Evolutionary conservation across 2,797 vertebrate genomes (phyloP).

Genomic region (Gouania willdenowi): DNA sequence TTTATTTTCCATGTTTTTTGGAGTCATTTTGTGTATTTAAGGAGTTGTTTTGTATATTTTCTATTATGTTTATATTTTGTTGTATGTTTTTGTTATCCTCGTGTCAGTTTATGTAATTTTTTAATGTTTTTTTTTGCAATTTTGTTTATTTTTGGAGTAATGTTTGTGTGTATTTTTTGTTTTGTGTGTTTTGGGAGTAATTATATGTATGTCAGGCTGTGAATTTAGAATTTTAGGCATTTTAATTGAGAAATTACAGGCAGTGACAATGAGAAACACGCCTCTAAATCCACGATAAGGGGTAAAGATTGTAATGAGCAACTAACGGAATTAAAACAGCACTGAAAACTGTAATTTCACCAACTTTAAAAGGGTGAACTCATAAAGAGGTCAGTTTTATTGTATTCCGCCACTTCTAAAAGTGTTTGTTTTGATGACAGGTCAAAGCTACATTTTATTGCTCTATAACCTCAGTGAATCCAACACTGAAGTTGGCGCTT

Average conservation of each 20-base stretch:
- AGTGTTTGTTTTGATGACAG: constrained; percentile 24
- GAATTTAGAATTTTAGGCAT: constrained; percentile 20
- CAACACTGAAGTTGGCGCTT: no score
- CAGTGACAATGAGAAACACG: constrained; percentile 12
- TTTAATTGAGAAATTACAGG: constrained; percentile 21
- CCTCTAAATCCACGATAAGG: not conserved
- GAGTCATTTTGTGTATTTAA: no score
- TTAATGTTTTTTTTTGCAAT: no score
- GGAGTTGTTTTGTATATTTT: no score
- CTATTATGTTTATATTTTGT: no score
- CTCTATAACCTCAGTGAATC: constrained; percentile 29
- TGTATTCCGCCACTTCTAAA: not conserved
- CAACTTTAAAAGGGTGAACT: not conserved
- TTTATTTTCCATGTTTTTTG: no score
- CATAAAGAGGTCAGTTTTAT: constrained; percentile 12
- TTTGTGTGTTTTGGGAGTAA: no score
- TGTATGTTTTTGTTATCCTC: no score
- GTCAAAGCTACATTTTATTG: constrained; percentile 22
- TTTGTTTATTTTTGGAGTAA: no score
- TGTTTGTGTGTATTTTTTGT: no score
- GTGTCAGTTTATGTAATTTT: no score
- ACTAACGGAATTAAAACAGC: not conserved
- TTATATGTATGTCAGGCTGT: no score
- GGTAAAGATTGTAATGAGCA: not conserved
- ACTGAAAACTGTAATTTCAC: not conserved